Evolutionary conservation across 2,888 invertebrate species (phyloP), one percentile per base, ranked within the genome.

Genomic region (Auanema sp.): DNA sequence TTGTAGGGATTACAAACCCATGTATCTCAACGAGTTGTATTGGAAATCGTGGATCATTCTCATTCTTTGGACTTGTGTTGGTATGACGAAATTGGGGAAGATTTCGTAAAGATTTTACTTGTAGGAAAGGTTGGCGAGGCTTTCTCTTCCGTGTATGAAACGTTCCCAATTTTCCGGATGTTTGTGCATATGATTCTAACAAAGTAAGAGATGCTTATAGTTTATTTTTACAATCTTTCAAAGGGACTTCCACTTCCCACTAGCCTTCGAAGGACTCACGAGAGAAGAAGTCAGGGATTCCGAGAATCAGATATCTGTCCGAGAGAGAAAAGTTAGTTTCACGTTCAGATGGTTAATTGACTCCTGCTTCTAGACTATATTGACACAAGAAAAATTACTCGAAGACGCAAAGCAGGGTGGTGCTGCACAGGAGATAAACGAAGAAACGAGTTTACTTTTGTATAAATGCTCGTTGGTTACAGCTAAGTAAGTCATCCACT

Each of bases 41-140:
- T 62, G 62, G 62, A 62, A 51, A 23, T 47, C 62, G 18, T 62
- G 62, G 62, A 18, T 56, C 5, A 51, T 62, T 14, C n/a, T 62
- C 1, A 62, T 50, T n/a, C 14, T 62, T 10, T 62, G 62, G 62
- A 11, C 23, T 14, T 57, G 56, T 21, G 21, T 21, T 14, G 57
- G 56, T 49, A 40, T 40, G 47, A n/a, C n/a, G n/a, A n/a, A n/a
- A n/a, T n/a, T 25, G 23, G 10, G 14, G 56, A 50, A 14, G 25
- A 12, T 16, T 56, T 62, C 12, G 16, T 6, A 8, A 8, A 8
- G 18, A 21, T 1, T 11, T n/a, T 14, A 14, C 2, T 41, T 55
- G 1, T 43, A 55, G 56, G 56, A 10, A 55, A 41, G 11, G 42
- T 21, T 2, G 16, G n/a, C 10, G 2, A 16, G 2, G 16, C 18